These are phyloP conservation scores for Drosophila multiciliata DNA, from an alignment of 2,888 invertebrate species.

Conservation along the genomic window DNA sequence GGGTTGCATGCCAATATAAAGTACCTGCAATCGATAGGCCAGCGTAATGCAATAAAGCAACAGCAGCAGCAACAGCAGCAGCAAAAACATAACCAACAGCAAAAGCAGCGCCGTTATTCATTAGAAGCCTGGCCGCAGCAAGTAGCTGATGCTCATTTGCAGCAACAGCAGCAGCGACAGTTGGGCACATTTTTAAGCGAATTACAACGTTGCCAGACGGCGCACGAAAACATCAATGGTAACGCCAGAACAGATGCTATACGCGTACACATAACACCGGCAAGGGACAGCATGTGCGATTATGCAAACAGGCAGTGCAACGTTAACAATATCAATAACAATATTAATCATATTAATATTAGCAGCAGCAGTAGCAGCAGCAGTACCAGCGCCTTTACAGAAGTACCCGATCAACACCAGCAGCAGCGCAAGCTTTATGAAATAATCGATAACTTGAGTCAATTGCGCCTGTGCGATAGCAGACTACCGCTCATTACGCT, in stretches of 20 bases:
- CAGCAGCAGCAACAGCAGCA: conserved; percentile 41
- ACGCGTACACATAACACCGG: conserved; percentile 76
- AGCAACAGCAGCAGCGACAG: conserved; percentile 20
- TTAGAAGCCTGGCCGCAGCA: conserved; percentile 38
- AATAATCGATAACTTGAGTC: conserved; percentile 78
- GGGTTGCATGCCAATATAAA: conserved; percentile 82
- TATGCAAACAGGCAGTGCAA: conserved; percentile 25
- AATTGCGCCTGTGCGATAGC: conserved; percentile 74
- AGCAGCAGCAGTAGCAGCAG: conserved; percentile 17
- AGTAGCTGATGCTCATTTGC: conserved; percentile 23
- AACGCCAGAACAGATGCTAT: conserved; percentile 55
- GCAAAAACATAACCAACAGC: neutral
- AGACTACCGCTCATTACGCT: conserved; percentile 82
- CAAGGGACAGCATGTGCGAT: conserved; percentile 59
- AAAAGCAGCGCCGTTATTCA: conserved; percentile 29
- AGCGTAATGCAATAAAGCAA: conserved; percentile 74
- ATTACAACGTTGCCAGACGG: conserved; percentile 47
- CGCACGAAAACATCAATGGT: neutral
- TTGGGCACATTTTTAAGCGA: conserved; percentile 49
- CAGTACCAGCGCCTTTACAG: conserved; percentile 16
- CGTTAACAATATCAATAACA: conserved; percentile 16
- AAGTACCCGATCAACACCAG: conserved; percentile 36
- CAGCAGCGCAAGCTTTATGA: conserved; percentile 66
- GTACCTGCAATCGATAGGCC: conserved; percentile 83
- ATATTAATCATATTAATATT: neutral